Evolutionary conservation across 2,888 invertebrate species (phyloP).

Genomic region (Agriopis marginaria): DNA sequence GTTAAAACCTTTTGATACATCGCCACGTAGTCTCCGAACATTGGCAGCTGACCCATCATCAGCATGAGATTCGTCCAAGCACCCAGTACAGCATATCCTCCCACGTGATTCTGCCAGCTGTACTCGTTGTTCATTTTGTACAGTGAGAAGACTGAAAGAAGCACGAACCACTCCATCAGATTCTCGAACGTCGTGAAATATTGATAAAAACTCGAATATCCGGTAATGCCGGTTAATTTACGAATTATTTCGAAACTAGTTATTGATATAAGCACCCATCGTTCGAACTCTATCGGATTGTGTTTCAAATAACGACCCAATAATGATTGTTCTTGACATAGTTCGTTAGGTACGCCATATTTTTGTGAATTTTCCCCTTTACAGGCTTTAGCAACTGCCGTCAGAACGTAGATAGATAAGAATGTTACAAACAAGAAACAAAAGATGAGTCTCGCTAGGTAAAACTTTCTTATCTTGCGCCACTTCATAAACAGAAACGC

Average conservation of each 20-base stretch:
- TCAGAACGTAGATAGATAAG: slow-evolving; percentile 92
- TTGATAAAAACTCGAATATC: slow-evolving; percentile 91
- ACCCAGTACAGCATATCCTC: slow-evolving; percentile 93
- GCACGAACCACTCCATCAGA: slow-evolving; percentile 94
- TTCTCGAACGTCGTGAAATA: slow-evolving; percentile 94
- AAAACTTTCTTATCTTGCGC: slow-evolving; percentile 96
- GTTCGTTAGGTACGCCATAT: slow-evolving; percentile 88
- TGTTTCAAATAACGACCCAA: slow-evolving; percentile 90
- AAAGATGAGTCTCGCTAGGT: slow-evolving; percentile 92
- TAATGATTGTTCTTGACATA: slow-evolving; percentile 91
- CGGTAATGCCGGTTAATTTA: slow-evolving; percentile 92
- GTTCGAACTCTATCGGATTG: slow-evolving; percentile 92
- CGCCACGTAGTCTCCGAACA: slow-evolving; percentile 95
- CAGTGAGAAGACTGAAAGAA: slow-evolving; percentile 93
- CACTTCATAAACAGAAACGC: slow-evolving; percentile 96
- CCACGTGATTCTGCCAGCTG: slow-evolving; percentile 95
- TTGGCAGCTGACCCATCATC: slow-evolving; percentile 95
- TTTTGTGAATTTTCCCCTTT: slow-evolving; percentile 80
- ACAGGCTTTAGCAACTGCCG: slow-evolving; percentile 91
- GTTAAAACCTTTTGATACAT: slow-evolving; percentile 95
- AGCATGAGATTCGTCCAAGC: slow-evolving; percentile 96
- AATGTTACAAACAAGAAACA: slow-evolving; percentile 93
- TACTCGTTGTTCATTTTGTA: slow-evolving; percentile 92
- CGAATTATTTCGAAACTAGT: slow-evolving; percentile 92
- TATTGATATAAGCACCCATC: slow-evolving; percentile 92